These are phyloP conservation scores for Toxotes jaculatrix DNA, from an alignment of 2,113 vertebrate species.

Conservation along the genomic window DNA sequence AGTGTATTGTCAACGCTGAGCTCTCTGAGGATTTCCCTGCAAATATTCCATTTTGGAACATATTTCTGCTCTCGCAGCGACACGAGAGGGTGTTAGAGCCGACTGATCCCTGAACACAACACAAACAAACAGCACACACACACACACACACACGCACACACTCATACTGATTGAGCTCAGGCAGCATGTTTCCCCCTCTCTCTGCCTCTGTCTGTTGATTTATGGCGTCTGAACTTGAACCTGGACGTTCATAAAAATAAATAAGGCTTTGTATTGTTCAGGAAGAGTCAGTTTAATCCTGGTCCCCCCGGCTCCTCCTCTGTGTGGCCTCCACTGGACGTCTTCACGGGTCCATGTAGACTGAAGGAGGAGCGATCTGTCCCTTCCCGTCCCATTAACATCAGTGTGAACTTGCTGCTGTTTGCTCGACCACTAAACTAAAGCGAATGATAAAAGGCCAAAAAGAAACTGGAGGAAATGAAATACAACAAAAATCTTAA, in stretches of 20 bases:
- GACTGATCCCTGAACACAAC: conserved; percentile 36
- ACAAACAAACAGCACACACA: not conserved
- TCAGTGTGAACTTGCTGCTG: too few relatives aligned
- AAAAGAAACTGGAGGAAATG: too few relatives aligned
- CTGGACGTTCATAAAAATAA: conserved; percentile 5
- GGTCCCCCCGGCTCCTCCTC: not conserved
- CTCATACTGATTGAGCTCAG: not conserved
- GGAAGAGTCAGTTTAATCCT: not conserved
- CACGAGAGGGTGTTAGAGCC: conserved; percentile 15
- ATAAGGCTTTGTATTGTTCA: not conserved
- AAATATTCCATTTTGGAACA: conserved; percentile 68
- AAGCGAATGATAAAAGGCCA: too few relatives aligned
- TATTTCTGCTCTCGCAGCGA: conserved; percentile 40
- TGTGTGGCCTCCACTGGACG: not conserved
- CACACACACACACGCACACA: not conserved
- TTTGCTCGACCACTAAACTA: too few relatives aligned
- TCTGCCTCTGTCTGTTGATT: not conserved
- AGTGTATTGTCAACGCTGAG: conserved; percentile 53
- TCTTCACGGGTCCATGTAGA: not conserved
- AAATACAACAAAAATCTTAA: too few relatives aligned
- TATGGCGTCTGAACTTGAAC: conserved; percentile 17
- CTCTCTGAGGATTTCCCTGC: conserved; percentile 53
- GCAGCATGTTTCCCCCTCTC: not conserved
- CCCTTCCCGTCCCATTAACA: too few relatives aligned
- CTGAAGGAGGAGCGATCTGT: not conserved